Base-by-base conservation (phyloP, 2,888 invertebrate genomes). In the Archaeoteleia sp. region DNA sequence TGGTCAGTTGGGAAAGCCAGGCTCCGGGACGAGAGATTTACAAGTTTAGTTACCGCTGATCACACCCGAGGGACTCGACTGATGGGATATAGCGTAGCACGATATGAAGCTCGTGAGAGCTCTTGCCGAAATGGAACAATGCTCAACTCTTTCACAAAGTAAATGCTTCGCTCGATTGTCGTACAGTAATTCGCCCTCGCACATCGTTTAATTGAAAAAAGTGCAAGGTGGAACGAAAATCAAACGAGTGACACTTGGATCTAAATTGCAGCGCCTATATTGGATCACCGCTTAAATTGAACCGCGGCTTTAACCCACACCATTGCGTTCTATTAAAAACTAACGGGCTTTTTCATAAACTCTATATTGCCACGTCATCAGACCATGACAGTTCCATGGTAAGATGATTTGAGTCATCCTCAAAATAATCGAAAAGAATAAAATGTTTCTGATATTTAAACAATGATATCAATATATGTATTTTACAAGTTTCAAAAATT, bases 21-120 rank as follows among this genome's bases (percentile, higher is more conserved):
- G 62, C 62, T 57, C 63, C 61, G 70, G 72, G 70, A 66, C 73
- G 78, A 73, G 80, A 85, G 85, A 85, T 85, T 85, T 85, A 85
- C 85, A 85, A 84, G 85, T 85, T 85, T 83, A 85, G 85, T 85
- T 85, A 85, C 76, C 79, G 61, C 73, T 80, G 83, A 85, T 84
- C 83, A 84, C 85, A 80, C 85, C 84, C 85, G 45, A 72, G 85
- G 84, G 85, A 84, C 62, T 68, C 60, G 67, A 71, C 72, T 75
- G 77, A 79, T 79, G 74, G 78, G 71, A 67, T 74, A 65, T 48
- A 32, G 48, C 57, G 62, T 43, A 49, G 48, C 65, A 63, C 71
- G 76, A 74, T 77, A 78, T 74, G 73, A 74, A 74, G 61, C 72
- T 73, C 71, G 46, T 55, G 63, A 63, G 51, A 69, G 72, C 67